Conservation (phyloP, 1,140 invertebrate species). For the Ridgeia piscesae region DNA sequence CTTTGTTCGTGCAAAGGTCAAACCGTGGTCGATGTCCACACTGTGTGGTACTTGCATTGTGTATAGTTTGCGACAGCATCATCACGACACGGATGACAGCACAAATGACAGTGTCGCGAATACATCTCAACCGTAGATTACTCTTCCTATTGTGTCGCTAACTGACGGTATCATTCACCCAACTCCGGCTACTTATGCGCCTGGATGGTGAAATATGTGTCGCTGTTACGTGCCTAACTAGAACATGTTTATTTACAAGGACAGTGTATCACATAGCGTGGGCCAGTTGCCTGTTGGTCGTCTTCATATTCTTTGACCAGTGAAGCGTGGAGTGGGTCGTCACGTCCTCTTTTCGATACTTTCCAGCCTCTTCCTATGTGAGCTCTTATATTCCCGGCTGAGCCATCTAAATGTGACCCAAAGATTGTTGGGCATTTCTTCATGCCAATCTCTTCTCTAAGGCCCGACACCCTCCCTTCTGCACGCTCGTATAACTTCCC, state of each 20-base stretch:
- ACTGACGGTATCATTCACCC: neutral
- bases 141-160: neutral
- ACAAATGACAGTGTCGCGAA: neutral
- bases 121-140: neutral
- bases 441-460: too few species aligned
- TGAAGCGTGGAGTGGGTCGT: too few species aligned
- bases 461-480: too few species aligned
- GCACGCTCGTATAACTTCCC: too few species aligned
- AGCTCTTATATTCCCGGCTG: too few species aligned
- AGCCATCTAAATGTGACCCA: too few species aligned
- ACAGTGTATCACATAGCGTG: neutral
- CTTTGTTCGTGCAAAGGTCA: neutral
- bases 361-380: too few species aligned
- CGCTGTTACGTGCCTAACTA: neutral
- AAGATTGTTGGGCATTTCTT: too few species aligned
- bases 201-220: neutral
- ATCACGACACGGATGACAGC: neutral
- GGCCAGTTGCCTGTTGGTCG: neutral
- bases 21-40: neutral
- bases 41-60: neutral
- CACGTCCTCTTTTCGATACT: too few species aligned
- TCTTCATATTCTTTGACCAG: too few species aligned
- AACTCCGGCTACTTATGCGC: neutral
- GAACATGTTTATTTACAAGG: neutral
- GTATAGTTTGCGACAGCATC: neutral